Percentiles rank a stretch among this genome's conserved stretches.
These are phyloP conservation scores for Nephotettix cincticeps DNA, from an alignment of 1,140 invertebrate species.

Conservation along the genomic window DNA sequence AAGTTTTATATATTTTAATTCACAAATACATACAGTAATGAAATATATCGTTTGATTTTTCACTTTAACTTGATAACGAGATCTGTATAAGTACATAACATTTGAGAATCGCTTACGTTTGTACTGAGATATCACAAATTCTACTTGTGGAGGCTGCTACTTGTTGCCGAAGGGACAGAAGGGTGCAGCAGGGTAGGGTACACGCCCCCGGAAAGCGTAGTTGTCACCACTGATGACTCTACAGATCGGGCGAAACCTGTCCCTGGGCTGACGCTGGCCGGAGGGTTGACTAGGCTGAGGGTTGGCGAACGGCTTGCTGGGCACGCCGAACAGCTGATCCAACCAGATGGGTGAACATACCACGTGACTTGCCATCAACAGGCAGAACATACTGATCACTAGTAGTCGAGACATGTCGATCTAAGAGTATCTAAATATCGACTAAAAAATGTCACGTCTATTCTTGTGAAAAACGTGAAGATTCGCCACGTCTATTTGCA, in stretches of 20 bases:
- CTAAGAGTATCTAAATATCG: slow-evolving; percentile 2
- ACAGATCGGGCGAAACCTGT: slow-evolving; percentile 42
- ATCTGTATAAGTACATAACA: background rate
- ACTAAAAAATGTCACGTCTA: slow-evolving; percentile 1
- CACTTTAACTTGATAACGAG: too few species aligned
- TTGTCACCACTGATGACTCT: slow-evolving; percentile 43
- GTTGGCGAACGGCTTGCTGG: background rate
- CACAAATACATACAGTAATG: too few species aligned
- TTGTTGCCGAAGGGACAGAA: slow-evolving; percentile 42
- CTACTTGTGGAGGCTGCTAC: background rate
- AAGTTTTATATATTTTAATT: too few species aligned
- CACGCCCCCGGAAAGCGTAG: slow-evolving; percentile 44
- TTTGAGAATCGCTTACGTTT: background rate
- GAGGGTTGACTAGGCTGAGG: background rate
- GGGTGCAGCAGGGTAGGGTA: slow-evolving; percentile 42
- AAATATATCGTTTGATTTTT: too few species aligned
- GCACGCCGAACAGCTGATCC: slow-evolving; percentile 15
- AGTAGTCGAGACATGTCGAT: background rate
- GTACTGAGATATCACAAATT: background rate
- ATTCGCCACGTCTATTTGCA: too few species aligned
- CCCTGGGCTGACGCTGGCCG: slow-evolving; percentile 31
- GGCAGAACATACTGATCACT: background rate
- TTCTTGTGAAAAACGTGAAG: slow-evolving; percentile 6
- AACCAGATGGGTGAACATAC: slow-evolving; percentile 34
- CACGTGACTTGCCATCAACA: background rate